Evolutionary conservation across 1,140 invertebrate genomes (phyloP).

Genomic region (Ips typographus): DNA sequence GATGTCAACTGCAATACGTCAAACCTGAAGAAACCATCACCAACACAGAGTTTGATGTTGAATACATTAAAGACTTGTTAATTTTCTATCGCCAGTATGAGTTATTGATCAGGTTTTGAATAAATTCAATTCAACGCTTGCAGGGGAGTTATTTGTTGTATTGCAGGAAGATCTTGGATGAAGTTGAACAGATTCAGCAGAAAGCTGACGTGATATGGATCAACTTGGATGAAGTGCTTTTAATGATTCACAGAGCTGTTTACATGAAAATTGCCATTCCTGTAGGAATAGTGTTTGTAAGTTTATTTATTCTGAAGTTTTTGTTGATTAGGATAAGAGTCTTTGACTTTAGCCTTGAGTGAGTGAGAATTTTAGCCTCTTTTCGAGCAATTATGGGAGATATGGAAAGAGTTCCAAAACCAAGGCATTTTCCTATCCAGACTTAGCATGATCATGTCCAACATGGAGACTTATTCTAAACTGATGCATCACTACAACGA

Average conservation of each 20-base stretch:
- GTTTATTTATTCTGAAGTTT: conserved; percentile 39
- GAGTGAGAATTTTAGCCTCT: conserved; percentile 57
- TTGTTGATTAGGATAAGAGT: not conserved
- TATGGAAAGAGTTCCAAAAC: conserved; percentile 65
- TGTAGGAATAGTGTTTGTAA: conserved; percentile 63
- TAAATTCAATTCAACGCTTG: not conserved
- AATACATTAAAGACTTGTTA: conserved; percentile 57
- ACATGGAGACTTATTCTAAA: conserved; percentile 55
- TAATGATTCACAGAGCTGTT: conserved; percentile 60
- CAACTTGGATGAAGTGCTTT: conserved; percentile 53
- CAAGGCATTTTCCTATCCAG: conserved; percentile 63
- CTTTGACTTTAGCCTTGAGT: not conserved
- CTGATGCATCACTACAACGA: conserved; percentile 47
- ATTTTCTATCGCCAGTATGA: conserved; percentile 64
- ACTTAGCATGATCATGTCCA: conserved; percentile 58
- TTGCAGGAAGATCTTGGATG: conserved; percentile 59
- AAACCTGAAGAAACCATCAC: conserved; percentile 32
- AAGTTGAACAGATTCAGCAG: conserved; percentile 56
- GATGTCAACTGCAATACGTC: conserved; percentile 6
- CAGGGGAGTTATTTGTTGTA: conserved; percentile 23
- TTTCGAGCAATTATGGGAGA: conserved; percentile 61
- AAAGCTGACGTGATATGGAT: conserved; percentile 53
- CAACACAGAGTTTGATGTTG: conserved; percentile 52
- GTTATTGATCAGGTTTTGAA: conserved; percentile 55
- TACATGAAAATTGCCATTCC: conserved; percentile 64